Evolutionary conservation across 2,797 vertebrate species (phyloP), one percentile per base, ranked within the genome.

Genomic region (Eulemur mongoz): DNA sequence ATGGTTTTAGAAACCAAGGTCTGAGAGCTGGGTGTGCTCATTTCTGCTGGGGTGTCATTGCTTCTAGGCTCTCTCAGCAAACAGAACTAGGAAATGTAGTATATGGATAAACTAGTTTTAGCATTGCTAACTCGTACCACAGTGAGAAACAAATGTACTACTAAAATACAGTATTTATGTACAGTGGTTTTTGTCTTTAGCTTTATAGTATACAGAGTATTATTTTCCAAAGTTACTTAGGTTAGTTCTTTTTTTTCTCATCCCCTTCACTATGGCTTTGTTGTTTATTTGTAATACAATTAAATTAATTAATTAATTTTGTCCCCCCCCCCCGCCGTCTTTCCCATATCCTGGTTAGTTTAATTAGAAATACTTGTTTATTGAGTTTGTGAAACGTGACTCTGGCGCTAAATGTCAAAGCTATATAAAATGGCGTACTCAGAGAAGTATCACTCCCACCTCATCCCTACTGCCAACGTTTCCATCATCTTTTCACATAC

Each of bases 261-360:
- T 11, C 5, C 6, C 6, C 25, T 83, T 89, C 70, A 43, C 65
- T 72, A 69, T 79, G 18, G 13, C 73, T 73, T 83, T 63, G 12
- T 80, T 84, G 52, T 85, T 93, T 59, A 85, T 93, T 79, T 85
- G 35, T 75, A 78, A 83, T 38, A 63, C 38, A 72, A n/a, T 38
- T 83, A 43, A 73, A 11, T 57, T 73, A 25, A 45, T 91, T 40
- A 40, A 40, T 40, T 40, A 40, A 40, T 40, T 95, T 78, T 81
- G 40, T 86, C 12, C 12, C 40, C 27, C 30, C 22, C 30, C 5
- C 6, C 40, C n/a, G 1, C 15, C 40, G 4, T 75, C 59, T 18
- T 38, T 11, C 38, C 27, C 22, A 32, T 61, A 78, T 91, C 13
- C 67, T 40, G 2, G 8, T 83, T 84, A 27, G 35, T 14, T 73